Evolutionary conservation across 1,140 invertebrate species (phyloP).

Genomic region (Tribolium madens): DNA sequence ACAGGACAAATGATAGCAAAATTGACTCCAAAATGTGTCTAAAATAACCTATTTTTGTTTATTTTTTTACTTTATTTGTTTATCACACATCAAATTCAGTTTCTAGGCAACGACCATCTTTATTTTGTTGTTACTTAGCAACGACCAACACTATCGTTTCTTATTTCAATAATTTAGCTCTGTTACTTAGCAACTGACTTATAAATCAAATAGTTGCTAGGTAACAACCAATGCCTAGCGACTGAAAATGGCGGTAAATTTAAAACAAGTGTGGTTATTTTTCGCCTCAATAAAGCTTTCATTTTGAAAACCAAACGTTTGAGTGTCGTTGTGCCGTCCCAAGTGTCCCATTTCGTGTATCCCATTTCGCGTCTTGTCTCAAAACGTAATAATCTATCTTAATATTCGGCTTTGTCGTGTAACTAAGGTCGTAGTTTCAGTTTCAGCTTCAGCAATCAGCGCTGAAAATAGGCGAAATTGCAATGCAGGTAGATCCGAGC

Average conservation of each 20-base stretch:
- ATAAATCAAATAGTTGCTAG: too few species aligned
- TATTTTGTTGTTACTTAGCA: too few species aligned
- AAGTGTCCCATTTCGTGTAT: background rate
- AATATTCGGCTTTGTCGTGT: background rate
- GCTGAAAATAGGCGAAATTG: background rate
- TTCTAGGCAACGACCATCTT: too few species aligned
- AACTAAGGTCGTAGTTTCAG: background rate
- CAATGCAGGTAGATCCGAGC: background rate
- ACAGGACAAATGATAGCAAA: too few species aligned
- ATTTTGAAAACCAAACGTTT: background rate
- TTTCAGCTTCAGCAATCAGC: background rate
- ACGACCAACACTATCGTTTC: too few species aligned
- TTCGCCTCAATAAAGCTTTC: background rate
- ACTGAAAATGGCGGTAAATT: background rate
- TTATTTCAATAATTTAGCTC: too few species aligned
- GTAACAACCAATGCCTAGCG: too few species aligned
- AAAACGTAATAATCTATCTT: background rate
- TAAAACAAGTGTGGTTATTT: background rate
- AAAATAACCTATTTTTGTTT: too few species aligned
- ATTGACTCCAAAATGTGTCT: too few species aligned
- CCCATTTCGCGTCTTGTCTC: background rate
- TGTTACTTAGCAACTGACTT: too few species aligned
- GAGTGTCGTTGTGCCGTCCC: background rate
- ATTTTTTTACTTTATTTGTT: too few species aligned
- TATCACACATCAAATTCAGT: too few species aligned